Evolutionary conservation across 2,113 vertebrate species (phyloP), one percentile per base, ranked within the genome.

Genomic region (Xiphophorus couchianus): DNA sequence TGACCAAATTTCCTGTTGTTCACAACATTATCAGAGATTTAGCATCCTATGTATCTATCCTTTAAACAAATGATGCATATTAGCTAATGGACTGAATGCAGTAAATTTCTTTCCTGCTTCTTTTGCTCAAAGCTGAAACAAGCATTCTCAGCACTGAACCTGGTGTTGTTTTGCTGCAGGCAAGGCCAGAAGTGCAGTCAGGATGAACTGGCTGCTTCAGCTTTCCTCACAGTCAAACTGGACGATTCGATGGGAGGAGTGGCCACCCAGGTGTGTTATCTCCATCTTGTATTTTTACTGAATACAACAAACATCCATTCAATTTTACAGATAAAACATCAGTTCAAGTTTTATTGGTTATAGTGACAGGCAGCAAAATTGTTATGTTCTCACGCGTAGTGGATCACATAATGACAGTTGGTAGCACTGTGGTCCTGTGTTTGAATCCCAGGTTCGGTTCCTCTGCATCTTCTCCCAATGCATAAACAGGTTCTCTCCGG

Each of bases 141-240:
- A 62, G 42, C 51, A 58, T 58, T 69, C 13, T 11, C 17, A 19
- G 27, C 1, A 12, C 7, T 64, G 15, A 65, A 27, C 48, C 12
- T 9, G 35, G 31, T 62, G 14, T 42, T 19, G 2, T 3, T 76
- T 82, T 78, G 10, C 11, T 86, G 69, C 84, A 94, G 95, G 95
- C 94, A 95, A 80, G 95, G 95, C 4, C 78, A 71, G 44, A 94
- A 93, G 74, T 90, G 91, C 82, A 87, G 79, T 15, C 68, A 76
- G 48, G 93, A 93, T 74, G 95, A 95, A 74, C 86, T 92, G 77
- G 80, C 48, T 3, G 89, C 90, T 5, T 95, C 94, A 1, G 93
- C 94, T 39, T 72, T 91, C 62, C 87, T 95, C 77, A 91, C 94
- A 0, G 88, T 95, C 25, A 27, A 54, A 6, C 69, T 95, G 83